These are phyloP conservation scores for Muraenolepis orangiensis DNA, from an alignment of 2,797 vertebrate species.

Conservation along the genomic window DNA sequence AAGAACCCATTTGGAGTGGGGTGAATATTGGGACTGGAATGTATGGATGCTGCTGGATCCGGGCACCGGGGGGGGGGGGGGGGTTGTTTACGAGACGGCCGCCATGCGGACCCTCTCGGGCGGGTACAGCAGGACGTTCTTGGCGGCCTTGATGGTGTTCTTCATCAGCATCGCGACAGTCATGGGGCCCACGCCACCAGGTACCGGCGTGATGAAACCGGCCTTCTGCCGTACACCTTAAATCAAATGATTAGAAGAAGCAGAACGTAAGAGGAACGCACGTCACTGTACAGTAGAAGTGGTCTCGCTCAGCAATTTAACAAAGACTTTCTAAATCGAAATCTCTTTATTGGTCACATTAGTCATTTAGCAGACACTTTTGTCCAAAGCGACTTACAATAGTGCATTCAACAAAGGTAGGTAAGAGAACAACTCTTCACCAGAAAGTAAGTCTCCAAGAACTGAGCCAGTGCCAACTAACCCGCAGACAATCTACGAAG, in stretches of 20 bases:
- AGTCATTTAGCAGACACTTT: too few relatives aligned
- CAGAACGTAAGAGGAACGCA: too few relatives aligned
- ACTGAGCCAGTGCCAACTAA: too few relatives aligned
- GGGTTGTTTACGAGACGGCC: constrained; percentile 63
- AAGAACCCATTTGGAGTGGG: neutral
- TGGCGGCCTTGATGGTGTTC: constrained; percentile 95
- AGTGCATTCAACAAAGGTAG: too few relatives aligned
- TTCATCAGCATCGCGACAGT: constrained; percentile 99
- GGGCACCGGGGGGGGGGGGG: neutral
- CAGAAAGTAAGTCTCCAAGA: too few relatives aligned
- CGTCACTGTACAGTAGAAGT: neutral
- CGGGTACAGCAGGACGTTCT: constrained; percentile 77
- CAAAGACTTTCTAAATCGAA: neutral
- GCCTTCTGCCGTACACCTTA: constrained; percentile 90
- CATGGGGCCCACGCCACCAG: constrained; percentile 96
- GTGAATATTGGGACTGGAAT: constrained; percentile 49
- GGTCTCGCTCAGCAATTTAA: neutral
- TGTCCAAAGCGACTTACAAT: too few relatives aligned
- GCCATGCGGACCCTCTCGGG: constrained; percentile 72
- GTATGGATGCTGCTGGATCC: constrained; percentile 39
- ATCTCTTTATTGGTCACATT: too few relatives aligned
- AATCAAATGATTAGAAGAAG: too few relatives aligned
- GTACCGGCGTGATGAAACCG: constrained; percentile 92
- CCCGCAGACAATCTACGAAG: too few relatives aligned
- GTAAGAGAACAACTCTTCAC: too few relatives aligned